Base-by-base conservation (phyloP, 2,113 vertebrate genomes). In the Myxocyprinus asiaticus region DNA sequence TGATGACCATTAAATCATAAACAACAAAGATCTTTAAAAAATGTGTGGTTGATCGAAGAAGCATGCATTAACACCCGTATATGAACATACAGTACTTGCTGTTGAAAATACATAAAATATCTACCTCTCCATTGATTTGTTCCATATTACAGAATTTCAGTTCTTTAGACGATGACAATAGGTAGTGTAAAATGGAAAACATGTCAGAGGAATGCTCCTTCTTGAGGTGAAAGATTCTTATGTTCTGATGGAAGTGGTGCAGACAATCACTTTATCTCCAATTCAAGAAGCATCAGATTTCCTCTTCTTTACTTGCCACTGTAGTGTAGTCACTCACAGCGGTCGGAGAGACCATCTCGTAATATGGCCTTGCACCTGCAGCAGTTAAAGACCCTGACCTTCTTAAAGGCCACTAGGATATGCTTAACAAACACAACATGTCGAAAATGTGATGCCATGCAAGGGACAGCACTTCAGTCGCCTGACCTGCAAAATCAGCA, bases 31-130 rank as follows among this genome's bases (percentile, higher is more conserved):
- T 65, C 14, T 67, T 65, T 45, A 22, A 67, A 77, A 78, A 69
- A 33, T 51, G 43, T 56, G 22, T 70, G 43, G 48, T 63, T 61
- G 55, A 67, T 70, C 66, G 61, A 66, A 81, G 59, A 77, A 70
- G 80, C 80, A 81, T 81, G 80, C 80, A 77, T 50, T 63, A 65
- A 70, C 73, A 81, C 80, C 73, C 58, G 73, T 77, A 81, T 81
- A 81, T 62, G 72, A 76, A 70, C 73, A 70, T 69, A 81, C 80
- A 81, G 66, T 51, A 70, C 67, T 69, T 62, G 44, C 48, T 14
- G 45, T 42, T 59, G 67, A 53, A 59, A 51, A 78, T 59, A 53
- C 55, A 62, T 15, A 15, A 78, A 78, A 61, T 68, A 61, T 59
- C 55, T 42, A 78, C 67, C 12, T 42, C 22, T 43, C 65, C 44